Evolutionary conservation across 1,140 invertebrate species (phyloP).

Genomic region (Theocolax elegans): DNA sequence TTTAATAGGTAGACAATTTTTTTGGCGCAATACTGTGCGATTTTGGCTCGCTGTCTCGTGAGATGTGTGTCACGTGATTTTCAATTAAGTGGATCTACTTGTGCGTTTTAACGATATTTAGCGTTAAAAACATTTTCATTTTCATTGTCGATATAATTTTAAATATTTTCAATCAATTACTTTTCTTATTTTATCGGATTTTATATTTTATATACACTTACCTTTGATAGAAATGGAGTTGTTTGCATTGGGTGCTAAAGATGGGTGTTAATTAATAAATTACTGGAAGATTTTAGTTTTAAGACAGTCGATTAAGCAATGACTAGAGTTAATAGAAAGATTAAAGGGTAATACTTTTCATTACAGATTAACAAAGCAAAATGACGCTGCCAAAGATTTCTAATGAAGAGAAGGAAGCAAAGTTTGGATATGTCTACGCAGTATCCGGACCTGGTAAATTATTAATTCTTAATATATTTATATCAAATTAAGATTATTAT

Average conservation of each 20-base stretch:
- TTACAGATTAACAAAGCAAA: slow-evolving; percentile 51
- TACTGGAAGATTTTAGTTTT: too few species aligned
- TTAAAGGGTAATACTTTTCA: neutral
- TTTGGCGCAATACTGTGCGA: neutral
- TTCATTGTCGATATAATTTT: neutral
- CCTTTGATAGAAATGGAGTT: too few species aligned
- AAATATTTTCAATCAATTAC: too few species aligned
- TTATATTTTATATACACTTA: too few species aligned
- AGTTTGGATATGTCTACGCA: slow-evolving; percentile 95
- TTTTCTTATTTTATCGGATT: too few species aligned
- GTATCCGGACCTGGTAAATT: slow-evolving; percentile 95
- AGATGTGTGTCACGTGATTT: slow-evolving; percentile 24
- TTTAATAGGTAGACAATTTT: too few species aligned
- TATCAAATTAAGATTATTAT: neutral
- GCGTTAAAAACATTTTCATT: neutral
- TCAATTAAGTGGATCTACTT: slow-evolving; percentile 19
- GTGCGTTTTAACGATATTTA: neutral
- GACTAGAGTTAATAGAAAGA: too few species aligned
- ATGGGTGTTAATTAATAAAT: too few species aligned
- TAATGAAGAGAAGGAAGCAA: slow-evolving; percentile 88
- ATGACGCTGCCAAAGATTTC: slow-evolving; percentile 77
- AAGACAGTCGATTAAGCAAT: too few species aligned
- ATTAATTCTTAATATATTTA: neutral
- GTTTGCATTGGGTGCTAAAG: too few species aligned
- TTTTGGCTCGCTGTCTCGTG: slow-evolving; percentile 11